A percentile compares a stretch with the other conserved stretches of the same genome.
Conservation (phyloP, 1,140 invertebrate species). For the Drusus annulatus region DNA sequence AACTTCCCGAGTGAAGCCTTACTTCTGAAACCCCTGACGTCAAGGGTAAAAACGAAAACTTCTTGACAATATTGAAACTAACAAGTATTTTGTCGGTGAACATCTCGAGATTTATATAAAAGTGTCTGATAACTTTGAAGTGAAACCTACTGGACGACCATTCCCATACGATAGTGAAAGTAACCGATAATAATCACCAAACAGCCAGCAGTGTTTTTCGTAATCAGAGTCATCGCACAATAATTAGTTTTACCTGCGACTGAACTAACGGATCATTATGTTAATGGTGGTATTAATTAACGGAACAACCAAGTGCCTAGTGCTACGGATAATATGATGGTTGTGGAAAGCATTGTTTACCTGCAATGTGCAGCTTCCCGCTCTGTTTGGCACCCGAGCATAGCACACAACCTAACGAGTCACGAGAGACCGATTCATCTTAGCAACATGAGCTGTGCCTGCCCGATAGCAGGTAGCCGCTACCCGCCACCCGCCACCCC, state of each 20-base stretch:
- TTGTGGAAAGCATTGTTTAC: conserved; percentile 33
- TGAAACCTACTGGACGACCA: background rate
- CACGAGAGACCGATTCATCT: background rate
- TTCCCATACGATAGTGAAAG: conserved; percentile 23
- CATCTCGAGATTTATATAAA: too few species aligned
- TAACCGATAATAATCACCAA: conserved; percentile 7
- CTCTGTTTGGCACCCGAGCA: conserved; percentile 16
- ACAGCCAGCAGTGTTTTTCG: background rate
- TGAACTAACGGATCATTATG: conserved; percentile 19
- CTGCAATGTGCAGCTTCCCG: conserved; percentile 8
- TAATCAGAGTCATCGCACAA: conserved; percentile 2
- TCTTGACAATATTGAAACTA: too few species aligned
- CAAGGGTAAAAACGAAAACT: too few species aligned
- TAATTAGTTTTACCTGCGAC: background rate
- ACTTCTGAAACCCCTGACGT: too few species aligned
- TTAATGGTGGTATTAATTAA: conserved; percentile 22
- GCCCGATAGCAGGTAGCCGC: background rate
- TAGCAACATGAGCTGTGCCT: background rate
- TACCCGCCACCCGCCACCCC: too few species aligned
- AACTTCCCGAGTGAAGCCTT: too few species aligned
- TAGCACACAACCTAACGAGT: background rate
- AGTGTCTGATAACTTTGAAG: too few species aligned
- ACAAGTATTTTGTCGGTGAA: too few species aligned
- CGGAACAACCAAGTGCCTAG: conserved; percentile 3
- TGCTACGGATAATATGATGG: background rate